These are phyloP conservation scores for Grammatotria lemairii DNA, from an alignment of 2,113 vertebrate genomes.

Conservation along the genomic window DNA sequence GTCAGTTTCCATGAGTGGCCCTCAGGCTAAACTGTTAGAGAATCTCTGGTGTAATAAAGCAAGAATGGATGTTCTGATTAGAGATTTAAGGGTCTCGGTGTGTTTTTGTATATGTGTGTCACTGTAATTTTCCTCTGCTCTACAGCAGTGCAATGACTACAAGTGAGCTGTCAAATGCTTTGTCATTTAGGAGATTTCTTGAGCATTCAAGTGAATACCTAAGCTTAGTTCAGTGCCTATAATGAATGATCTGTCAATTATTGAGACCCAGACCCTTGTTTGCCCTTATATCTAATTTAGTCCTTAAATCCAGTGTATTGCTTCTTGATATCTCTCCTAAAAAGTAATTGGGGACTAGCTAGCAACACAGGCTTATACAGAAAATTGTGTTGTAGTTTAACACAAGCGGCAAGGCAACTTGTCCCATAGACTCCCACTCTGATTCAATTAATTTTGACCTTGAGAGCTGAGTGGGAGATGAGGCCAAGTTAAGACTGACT, in stretches of 20 bases:
- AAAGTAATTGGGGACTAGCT: conserved; percentile 55
- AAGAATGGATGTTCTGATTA: conserved; percentile 18
- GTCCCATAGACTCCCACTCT: conserved; percentile 20
- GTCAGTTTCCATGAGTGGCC: conserved; percentile 32
- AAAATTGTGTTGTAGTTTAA: background rate
- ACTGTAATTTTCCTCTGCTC: background rate
- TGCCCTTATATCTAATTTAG: conserved; percentile 51
- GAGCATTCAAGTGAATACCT: conserved; percentile 21
- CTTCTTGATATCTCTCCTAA: background rate
- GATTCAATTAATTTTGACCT: conserved; percentile 50
- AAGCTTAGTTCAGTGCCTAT: conserved; percentile 11
- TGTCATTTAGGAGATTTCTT: background rate
- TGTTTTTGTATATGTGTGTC: conserved; percentile 12
- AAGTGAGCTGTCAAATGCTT: conserved; percentile 15
- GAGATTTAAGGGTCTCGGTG: background rate
- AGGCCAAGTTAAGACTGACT: conserved; percentile 17
- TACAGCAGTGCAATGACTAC: background rate
- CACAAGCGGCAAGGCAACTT: background rate
- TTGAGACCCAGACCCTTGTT: conserved; percentile 1
- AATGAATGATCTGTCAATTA: conserved; percentile 55
- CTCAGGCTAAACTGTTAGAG: conserved; percentile 16
- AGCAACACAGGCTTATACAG: background rate
- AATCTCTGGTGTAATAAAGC: conserved; percentile 21
- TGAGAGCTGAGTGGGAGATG: conserved; percentile 19
- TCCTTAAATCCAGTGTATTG: background rate